Evolutionary conservation across 2,113 vertebrate species (phyloP).

Genomic region (Mustelus asterias): DNA sequence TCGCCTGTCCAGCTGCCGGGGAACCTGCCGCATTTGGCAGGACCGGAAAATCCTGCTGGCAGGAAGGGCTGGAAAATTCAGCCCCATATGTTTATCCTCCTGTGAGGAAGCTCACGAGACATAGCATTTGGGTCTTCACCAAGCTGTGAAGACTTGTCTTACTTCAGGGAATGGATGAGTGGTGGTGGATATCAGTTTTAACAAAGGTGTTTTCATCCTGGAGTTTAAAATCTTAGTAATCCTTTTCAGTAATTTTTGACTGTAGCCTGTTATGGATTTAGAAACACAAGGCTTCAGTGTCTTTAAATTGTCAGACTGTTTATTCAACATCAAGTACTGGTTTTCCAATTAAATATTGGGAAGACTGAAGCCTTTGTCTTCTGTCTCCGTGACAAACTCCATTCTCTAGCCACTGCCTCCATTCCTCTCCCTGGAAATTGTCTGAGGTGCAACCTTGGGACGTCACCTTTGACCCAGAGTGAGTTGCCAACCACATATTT

Average conservation of each 20-base stretch:
- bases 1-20: too few species aligned
- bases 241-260: neutral
- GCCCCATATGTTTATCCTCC: too few species aligned
- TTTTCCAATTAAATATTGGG: neutral
- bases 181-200: too few species aligned
- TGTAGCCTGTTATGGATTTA: neutral
- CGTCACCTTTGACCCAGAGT: neutral
- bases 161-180: too few species aligned
- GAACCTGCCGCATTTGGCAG: too few species aligned
- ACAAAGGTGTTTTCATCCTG: too few species aligned
- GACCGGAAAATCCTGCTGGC: too few species aligned
- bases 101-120: too few species aligned
- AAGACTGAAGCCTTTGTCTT: neutral
- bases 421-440: neutral
- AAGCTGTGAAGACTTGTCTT: too few species aligned
- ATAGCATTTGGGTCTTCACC: too few species aligned
- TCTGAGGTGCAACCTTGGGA: neutral
- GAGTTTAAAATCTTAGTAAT: neutral
- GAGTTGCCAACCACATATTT: neutral
- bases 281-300: neutral
- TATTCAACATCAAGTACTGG: neutral
- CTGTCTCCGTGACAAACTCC: neutral
- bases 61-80: too few species aligned
- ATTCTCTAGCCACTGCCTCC: neutral
- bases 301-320: neutral